Conservation (phyloP, 1,140 invertebrate species). For the Chymomyza costata region DNA sequence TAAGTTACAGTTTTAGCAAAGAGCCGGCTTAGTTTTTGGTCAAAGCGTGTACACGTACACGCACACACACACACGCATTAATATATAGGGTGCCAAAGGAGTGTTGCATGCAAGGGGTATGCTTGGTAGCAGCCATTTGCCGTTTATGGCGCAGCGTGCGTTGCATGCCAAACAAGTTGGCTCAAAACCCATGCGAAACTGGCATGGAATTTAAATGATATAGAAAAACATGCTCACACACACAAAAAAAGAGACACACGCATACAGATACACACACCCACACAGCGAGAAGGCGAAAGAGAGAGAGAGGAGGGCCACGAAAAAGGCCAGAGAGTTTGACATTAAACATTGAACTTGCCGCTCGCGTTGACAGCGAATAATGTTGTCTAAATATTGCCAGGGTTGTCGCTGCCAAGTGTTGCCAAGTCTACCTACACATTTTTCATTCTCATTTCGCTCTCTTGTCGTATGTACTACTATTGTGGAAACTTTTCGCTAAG, state of each 20-base stretch:
- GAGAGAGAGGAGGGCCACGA: not conserved
- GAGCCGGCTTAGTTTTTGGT: slow-evolving; percentile 5
- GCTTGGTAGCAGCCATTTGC: slow-evolving; percentile 49
- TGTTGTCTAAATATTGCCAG: too few relatives aligned
- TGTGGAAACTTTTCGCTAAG: too few relatives aligned
- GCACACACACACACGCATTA: slow-evolving; percentile 1
- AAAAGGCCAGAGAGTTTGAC: too few relatives aligned
- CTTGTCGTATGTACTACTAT: too few relatives aligned
- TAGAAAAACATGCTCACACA: not conserved
- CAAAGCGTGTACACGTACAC: slow-evolving; percentile 4
- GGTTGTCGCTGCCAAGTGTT: too few relatives aligned
- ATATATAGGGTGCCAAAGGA: too few relatives aligned
- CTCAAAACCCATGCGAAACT: slow-evolving; percentile 39
- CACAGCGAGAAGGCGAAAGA: not conserved
- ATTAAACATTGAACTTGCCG: too few relatives aligned
- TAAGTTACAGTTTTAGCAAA: slow-evolving; percentile 35
- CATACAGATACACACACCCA: slow-evolving; percentile 2
- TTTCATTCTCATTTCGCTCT: too few relatives aligned
- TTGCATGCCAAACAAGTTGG: slow-evolving; percentile 42
- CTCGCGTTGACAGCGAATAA: too few relatives aligned
- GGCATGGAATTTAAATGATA: slow-evolving; percentile 51
- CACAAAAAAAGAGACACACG: slow-evolving; percentile 2
- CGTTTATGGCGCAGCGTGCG: slow-evolving; percentile 41
- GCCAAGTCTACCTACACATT: too few relatives aligned
- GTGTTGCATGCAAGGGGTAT: too few relatives aligned